Percentiles rank a stretch among this genome's conserved stretches.
These are phyloP conservation scores for Sebastiscus tertius DNA, from an alignment of 2,797 vertebrate genomes.

Conservation along the genomic window DNA sequence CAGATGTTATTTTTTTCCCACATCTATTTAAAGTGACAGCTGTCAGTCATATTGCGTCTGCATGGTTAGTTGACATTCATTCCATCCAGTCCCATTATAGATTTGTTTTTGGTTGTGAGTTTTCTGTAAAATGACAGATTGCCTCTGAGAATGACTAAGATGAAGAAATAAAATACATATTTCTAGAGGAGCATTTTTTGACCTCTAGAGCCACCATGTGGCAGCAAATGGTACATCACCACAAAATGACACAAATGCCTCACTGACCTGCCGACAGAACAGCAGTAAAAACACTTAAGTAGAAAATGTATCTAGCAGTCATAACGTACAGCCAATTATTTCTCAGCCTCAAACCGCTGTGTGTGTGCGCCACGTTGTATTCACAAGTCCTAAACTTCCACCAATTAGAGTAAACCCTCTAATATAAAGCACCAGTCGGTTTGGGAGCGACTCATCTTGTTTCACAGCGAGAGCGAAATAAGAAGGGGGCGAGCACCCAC, in stretches of 20 bases:
- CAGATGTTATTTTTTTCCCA: constrained; percentile 18
- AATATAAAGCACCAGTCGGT: constrained; percentile 46
- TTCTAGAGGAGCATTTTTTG: constrained; percentile 64
- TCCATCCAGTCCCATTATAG: constrained; percentile 32
- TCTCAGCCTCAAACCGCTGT: constrained; percentile 19
- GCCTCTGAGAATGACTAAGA: constrained; percentile 1
- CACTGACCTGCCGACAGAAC: constrained; percentile 29
- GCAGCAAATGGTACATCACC: constrained; percentile 44
- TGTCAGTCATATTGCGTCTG: constrained; percentile 32
- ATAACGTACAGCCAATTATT: constrained; percentile 61
- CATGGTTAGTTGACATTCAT: constrained; percentile 36
- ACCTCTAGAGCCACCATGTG: constrained; percentile 88
- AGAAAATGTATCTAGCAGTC: constrained; percentile 28
- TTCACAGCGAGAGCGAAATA: constrained; percentile 45
- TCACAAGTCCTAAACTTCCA: constrained; percentile 56
- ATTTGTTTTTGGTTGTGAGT: constrained; percentile 26
- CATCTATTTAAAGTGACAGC: constrained; percentile 29
- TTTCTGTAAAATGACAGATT: constrained; percentile 23
- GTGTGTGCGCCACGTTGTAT: constrained; percentile 24
- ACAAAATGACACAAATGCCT: constrained; percentile 5
- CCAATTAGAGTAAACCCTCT: constrained; percentile 69
- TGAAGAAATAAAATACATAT: neutral
- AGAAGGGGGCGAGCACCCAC: constrained; percentile 32
- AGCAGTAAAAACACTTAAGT: constrained; percentile 29
- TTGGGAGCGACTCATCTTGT: constrained; percentile 53